A percentile compares a stretch with the other conserved stretches of the same genome.
These are phyloP conservation scores for Phodopus roborovskii DNA, from an alignment of 2,113 vertebrate species.

Conservation along the genomic window DNA sequence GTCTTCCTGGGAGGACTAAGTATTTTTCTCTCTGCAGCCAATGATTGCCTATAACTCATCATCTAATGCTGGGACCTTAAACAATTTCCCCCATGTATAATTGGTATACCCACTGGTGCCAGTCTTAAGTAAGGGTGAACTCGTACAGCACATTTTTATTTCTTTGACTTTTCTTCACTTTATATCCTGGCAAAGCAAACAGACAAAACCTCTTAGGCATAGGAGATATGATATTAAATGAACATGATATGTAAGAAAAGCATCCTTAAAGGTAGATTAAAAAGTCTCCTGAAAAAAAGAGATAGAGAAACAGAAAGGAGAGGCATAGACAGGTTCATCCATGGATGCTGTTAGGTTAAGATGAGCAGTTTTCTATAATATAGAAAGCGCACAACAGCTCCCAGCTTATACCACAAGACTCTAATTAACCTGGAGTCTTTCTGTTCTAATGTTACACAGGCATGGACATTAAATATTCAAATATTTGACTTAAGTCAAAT, in stretches of 20 bases:
- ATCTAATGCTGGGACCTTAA: not conserved
- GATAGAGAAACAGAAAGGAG: not conserved
- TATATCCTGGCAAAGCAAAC: not conserved
- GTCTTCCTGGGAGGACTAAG: not conserved
- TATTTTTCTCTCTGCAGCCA: not conserved
- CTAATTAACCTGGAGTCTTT: not conserved
- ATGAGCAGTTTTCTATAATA: not conserved
- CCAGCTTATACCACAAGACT: not conserved
- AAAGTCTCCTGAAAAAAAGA: not conserved
- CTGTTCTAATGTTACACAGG: not conserved
- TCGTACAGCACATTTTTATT: not conserved
- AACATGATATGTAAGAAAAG: not conserved
- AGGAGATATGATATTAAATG: not conserved
- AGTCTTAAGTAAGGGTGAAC: not conserved
- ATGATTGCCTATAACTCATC: not conserved
- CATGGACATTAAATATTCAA: constrained; percentile 21
- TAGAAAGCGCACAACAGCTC: not conserved
- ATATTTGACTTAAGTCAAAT: constrained; percentile 47
- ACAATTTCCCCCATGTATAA: not conserved
- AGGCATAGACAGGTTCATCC: not conserved
- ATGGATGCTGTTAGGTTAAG: not conserved
- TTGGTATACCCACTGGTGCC: too few species aligned
- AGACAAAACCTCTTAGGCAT: not conserved
- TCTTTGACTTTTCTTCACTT: not conserved
- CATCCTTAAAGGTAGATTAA: not conserved